Base-by-base conservation (phyloP, 2,888 invertebrate species). In the Cephalotes varians region DNA sequence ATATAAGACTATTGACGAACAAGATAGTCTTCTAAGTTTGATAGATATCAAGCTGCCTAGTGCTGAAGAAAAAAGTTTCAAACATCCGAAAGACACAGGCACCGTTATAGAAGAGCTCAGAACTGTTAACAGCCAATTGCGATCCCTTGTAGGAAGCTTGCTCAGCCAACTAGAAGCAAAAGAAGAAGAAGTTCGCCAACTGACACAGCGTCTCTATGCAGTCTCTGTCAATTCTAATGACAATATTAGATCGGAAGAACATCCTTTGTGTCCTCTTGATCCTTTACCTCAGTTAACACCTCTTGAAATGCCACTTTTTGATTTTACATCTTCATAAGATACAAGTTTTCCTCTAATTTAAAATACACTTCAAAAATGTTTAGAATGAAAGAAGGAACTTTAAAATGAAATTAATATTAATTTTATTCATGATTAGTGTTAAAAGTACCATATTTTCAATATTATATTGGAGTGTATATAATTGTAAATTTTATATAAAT, bases 101-200 rank as follows among this genome's bases (percentile, higher is more conserved):
- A 95, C 95, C 37, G 96, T 97, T 62, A 95, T 97, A 67, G 97
- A 97, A 93, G 97, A 97, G 93, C 93, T 97, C 60, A 96, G 96
- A 92, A 96, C 96, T 65, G 94, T 97, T 12, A 97, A 96, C 92
- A 95, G 96, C 83, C 96, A 96, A 91, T 93, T 97, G 65, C 95
- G 96, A 85, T 94, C 94, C 25, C 93, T 96, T 15, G 95, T 96
- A 10, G 96, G 96, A 86, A 96, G 96, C 91, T 94, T 97, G 73
- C 95, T 97, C 18, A 94, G 95, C 67, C 96, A 97, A 92, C 94
- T 97, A 40, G 97, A 97, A 91, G 95, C 96, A n/a, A 95, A 96
- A 81, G 96, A 96, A 91, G 96, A 95, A 92, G 96, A 97, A 93
- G 96, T 96, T 81, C 95, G 95, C 74, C 95, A 95, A 73, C 93